Evolutionary conservation across 2,888 invertebrate genomes (phyloP).

Genomic region (Ditula angustiorana): DNA sequence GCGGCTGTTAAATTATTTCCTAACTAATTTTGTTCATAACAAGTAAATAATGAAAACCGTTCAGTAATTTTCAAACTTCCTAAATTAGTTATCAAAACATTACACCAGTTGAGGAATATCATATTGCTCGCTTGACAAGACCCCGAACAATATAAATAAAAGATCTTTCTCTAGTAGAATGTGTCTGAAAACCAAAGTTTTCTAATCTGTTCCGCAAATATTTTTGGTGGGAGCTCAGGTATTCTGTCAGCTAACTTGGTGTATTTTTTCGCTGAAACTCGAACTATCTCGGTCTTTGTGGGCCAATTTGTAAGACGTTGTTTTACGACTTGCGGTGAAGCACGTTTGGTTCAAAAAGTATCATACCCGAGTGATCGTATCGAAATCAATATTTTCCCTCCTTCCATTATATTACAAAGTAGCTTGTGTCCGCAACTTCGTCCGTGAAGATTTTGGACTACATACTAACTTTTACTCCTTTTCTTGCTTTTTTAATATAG

Average conservation of each 20-base stretch:
- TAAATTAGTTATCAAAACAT: not conserved
- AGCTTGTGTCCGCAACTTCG: not conserved
- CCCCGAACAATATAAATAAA: slow-evolving; percentile 3
- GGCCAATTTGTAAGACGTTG: not conserved
- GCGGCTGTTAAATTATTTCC: not conserved
- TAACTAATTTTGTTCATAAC: not conserved
- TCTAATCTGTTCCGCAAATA: slow-evolving; percentile 20
- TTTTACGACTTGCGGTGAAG: not conserved
- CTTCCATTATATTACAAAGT: not conserved
- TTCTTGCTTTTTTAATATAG: too few species aligned
- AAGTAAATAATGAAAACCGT: not conserved
- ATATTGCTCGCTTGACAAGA: not conserved
- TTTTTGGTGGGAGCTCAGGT: slow-evolving; percentile 9
- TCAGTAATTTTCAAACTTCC: slow-evolving; percentile 6
- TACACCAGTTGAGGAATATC: slow-evolving; percentile 1
- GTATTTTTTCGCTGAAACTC: slow-evolving; percentile 3
- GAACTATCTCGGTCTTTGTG: slow-evolving; percentile 11
- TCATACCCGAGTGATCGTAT: not conserved
- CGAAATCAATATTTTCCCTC: not conserved
- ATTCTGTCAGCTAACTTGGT: not conserved
- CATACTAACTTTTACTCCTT: too few species aligned
- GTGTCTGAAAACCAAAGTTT: slow-evolving; percentile 15
- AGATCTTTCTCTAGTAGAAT: not conserved
- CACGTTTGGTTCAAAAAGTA: not conserved
- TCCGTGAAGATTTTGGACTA: slow-evolving; percentile 6